phyloP scores from a whole-genome alignment of 2,888 invertebrate genomes.

The Tipula confusa region DNA sequence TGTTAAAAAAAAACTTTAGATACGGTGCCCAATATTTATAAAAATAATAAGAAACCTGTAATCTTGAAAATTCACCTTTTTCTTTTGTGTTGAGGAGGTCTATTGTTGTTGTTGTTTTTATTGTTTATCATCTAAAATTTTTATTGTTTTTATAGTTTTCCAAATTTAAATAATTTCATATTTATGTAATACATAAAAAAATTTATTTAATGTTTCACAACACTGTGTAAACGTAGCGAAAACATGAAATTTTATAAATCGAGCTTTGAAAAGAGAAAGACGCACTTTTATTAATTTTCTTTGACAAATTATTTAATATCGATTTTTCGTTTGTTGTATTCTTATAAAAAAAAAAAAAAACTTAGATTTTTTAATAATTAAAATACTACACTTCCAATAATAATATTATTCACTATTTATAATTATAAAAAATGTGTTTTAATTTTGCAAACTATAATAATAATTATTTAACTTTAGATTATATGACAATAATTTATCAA shows the following conservation, averaged over 20 bases:
- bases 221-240: background rate
- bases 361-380: background rate
- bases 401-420: background rate
- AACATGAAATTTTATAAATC: background rate
- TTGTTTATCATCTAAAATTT: background rate
- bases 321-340: background rate
- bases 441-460: constrained; percentile 12
- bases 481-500: background rate
- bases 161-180: background rate
- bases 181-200: background rate
- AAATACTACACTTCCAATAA: background rate
- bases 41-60: constrained; percentile 1
- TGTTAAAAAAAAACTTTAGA: background rate
- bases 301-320: background rate
- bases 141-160: background rate
- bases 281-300: background rate
- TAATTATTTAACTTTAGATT: background rate
- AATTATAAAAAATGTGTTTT: background rate
- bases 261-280: background rate
- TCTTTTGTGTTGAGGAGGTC: constrained; percentile 6
- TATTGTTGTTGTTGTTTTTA: background rate
- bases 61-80: constrained; percentile 25
- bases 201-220: constrained; percentile 5
- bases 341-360: too few species aligned
- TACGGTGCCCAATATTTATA: background rate